Conservation (phyloP, 2,113 vertebrate genomes). For the Sturnus vulgaris region DNA sequence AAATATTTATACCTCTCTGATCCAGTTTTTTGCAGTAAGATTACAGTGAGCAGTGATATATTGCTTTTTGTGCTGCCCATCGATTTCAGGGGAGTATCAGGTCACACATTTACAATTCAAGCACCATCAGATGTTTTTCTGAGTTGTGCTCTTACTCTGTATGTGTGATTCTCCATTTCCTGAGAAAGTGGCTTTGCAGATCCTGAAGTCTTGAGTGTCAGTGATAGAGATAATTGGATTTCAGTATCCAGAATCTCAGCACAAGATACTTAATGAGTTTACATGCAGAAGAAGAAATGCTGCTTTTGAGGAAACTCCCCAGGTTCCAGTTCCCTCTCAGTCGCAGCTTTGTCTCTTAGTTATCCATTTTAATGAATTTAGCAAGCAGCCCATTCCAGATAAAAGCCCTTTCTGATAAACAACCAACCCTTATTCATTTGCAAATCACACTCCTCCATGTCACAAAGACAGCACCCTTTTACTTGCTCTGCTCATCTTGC, state of each 20-base stretch:
- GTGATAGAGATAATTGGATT: conserved; percentile 57
- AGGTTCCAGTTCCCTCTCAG: background rate
- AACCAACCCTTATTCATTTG: background rate
- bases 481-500: background rate
- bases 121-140: background rate
- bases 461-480: background rate
- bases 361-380: background rate
- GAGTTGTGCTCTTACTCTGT: background rate
- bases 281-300: conserved; percentile 26
- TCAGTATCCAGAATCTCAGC: conserved; percentile 26
- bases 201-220: background rate
- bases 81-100: fast-evolving
- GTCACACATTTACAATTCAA: background rate
- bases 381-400: background rate
- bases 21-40: background rate
- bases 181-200: background rate
- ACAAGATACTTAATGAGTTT: conserved; percentile 42
- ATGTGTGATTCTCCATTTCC: background rate
- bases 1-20: background rate
- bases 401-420: conserved; percentile 9
- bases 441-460: background rate
- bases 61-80: background rate
- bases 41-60: background rate
- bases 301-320: background rate
- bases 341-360: conserved; percentile 5